Conservation (phyloP, 2,113 vertebrate genomes). For the Vulpes vulpes region DNA sequence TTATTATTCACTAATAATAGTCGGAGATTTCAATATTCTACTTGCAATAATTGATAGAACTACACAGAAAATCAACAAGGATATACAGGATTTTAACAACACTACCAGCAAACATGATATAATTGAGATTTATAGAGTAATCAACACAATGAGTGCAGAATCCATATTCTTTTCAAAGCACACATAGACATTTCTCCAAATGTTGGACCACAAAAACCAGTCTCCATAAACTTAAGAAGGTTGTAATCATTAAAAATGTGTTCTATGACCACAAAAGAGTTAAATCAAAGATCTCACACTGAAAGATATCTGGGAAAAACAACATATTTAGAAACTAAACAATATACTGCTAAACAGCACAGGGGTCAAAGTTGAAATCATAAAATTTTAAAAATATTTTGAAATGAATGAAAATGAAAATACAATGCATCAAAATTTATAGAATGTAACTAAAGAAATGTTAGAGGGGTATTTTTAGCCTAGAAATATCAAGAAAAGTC, state of each 20-base stretch:
- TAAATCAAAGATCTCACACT: background rate
- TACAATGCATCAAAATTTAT: background rate
- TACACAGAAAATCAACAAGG: background rate
- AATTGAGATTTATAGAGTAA: background rate
- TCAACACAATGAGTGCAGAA: background rate
- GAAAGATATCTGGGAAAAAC: background rate
- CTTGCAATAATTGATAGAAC: background rate
- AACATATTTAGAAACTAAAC: slow-evolving; percentile 20
- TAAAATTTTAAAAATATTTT: background rate
- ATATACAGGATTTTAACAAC: background rate
- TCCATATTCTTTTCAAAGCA: background rate
- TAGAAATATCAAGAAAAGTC: background rate
- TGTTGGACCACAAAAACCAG: background rate
- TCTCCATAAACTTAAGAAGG: background rate
- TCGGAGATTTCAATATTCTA: background rate
- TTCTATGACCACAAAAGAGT: background rate
- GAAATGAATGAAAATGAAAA: slow-evolving; percentile 16
- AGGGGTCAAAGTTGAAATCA: background rate
- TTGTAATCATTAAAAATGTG: background rate
- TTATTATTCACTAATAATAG: background rate
- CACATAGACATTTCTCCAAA: background rate
- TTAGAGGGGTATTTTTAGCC: background rate
- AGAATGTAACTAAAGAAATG: background rate
- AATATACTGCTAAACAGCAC: background rate
- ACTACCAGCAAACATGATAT: background rate